Percentiles rank a stretch among this genome's conserved stretches.
These are phyloP conservation scores for Coptotermes formosanus DNA, from an alignment of 1,140 invertebrate genomes.

Conservation along the genomic window DNA sequence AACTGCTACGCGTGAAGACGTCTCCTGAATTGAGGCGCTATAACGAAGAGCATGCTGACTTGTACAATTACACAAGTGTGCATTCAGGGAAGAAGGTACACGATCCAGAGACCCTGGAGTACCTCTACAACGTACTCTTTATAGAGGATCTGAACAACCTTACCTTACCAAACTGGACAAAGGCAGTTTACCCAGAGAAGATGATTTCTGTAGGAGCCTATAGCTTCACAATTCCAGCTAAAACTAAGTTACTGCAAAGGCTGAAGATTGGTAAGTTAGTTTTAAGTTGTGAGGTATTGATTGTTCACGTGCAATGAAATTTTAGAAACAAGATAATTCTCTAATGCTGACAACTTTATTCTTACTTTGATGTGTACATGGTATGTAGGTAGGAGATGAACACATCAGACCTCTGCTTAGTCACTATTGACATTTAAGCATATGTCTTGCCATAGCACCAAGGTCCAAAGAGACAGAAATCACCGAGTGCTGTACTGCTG, in stretches of 20 bases:
- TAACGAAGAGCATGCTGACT: conserved; percentile 56
- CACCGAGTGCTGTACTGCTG: no score
- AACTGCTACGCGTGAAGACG: conserved; percentile 54
- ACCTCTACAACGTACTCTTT: conserved; percentile 64
- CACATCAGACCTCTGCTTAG: no score
- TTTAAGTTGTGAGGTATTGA: no score
- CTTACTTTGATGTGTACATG: no score
- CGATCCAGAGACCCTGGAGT: conserved; percentile 54
- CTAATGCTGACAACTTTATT: no score
- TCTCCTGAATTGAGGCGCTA: conserved; percentile 59
- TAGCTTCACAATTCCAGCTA: conserved; percentile 53
- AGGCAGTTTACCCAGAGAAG: conserved; percentile 51
- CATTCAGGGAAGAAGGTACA: conserved; percentile 58
- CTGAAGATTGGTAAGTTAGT: conserved; percentile 49
- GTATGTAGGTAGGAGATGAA: no score
- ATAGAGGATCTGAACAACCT: conserved; percentile 62
- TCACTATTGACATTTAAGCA: no score
- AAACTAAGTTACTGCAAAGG: conserved; percentile 52
- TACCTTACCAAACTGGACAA: conserved; percentile 71
- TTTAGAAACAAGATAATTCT: no score
- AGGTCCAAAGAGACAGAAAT: no score
- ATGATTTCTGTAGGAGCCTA: conserved; percentile 50
- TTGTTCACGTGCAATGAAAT: no score
- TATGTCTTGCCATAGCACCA: no score
- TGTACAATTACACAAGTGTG: conserved; percentile 64